Evolutionary conservation across 2,113 vertebrate genomes (phyloP), one percentile per base, ranked within the genome.

Genomic region (Columba janthina): DNA sequence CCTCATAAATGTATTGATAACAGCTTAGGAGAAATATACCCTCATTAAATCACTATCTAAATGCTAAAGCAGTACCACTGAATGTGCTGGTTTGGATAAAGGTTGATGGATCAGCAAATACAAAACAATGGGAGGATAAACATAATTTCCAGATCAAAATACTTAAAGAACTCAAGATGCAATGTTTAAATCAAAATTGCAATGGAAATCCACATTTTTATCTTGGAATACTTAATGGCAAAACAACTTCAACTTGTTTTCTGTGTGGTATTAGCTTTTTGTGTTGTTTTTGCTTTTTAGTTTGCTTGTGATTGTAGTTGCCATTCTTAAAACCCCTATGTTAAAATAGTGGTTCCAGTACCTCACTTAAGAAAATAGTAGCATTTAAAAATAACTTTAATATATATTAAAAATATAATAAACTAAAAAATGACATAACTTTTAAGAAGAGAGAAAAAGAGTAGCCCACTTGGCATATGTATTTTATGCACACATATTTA

Each of bases 311-410:
- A 4, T n/a, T 36, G 9, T 31, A 42, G 5, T 8, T 60, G 5
- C 36, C 8, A 61, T 76, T 65, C 24, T 5, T 53, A 76, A 80
- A 76, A 34, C 40, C 1, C 5, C 17, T 36, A 7, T 28, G 9
- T 36, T 73, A 34, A 6, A 29, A 12, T 20, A 58, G 7, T 6
- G 2, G 22, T 31, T 76, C 25, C 25, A 36, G 6, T 0, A 0
- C 1, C 15, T 88, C 24, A 32, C 15, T 87, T 40, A 50, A 86
- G 22, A 71, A 78, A 53, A n/a, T 0, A 73, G 11, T 36, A 53
- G 0, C 2, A 74, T 62, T 66, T 77, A 74, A 71, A 54, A 48
- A 18, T 19, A 60, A 21, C 14, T 54, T 71, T 34, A 12, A 50
- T 34, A 31, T 29, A 4, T 53, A 50, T 29, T n/a, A 20, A 66